Percentiles rank a stretch among this genome's conserved stretches.
Conservation (phyloP, 1,140 invertebrate species). For the Linepithema humile region DNA sequence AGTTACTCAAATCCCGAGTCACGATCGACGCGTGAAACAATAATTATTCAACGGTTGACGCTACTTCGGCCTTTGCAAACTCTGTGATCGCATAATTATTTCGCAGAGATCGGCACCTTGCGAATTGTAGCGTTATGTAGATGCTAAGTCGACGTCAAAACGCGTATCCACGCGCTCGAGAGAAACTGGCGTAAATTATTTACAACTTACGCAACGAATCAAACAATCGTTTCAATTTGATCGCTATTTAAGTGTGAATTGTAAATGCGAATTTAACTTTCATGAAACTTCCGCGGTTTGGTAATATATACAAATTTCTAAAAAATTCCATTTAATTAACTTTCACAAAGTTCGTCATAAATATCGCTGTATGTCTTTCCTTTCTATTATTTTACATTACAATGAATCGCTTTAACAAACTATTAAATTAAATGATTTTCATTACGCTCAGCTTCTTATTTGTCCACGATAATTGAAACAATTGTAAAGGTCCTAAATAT, state of each 20-base stretch:
- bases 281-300: neutral
- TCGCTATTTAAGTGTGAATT: neutral
- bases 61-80: neutral
- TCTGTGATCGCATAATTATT: neutral
- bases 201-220: constrained; percentile 14
- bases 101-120: neutral
- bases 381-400: neutral
- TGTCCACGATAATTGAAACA: neutral
- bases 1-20: neutral
- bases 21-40: constrained; percentile 1
- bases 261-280: neutral
- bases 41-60: neutral
- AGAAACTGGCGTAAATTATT: constrained; percentile 24
- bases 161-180: neutral
- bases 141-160: neutral
- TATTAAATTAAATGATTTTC: neutral
- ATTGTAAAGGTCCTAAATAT: neutral
- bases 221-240: constrained; percentile 18
- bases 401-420: neutral
- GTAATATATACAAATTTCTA: constrained; percentile 1
- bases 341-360: neutral
- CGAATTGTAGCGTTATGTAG: neutral
- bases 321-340: constrained; percentile 9
- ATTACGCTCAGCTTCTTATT: neutral
- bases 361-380: neutral